phyloP scores from a whole-genome alignment of 2,888 invertebrate genomes.

The Synanthedon myopaeformis region DNA sequence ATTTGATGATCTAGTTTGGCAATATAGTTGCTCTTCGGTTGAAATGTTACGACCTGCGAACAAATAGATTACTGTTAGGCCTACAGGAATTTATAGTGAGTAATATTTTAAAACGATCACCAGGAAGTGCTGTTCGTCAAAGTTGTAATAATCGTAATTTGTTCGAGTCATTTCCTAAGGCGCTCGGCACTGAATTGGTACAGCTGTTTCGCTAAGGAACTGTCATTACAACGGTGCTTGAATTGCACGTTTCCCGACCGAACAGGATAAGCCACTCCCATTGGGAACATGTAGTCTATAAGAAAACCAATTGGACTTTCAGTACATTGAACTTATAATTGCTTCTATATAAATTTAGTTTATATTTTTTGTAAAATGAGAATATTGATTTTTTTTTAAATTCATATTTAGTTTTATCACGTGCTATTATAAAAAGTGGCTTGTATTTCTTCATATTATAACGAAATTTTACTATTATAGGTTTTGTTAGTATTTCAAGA shows the following conservation, averaged over 20 bases:
- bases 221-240: slow-evolving; percentile 60
- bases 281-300: slow-evolving; percentile 8
- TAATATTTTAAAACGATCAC: slow-evolving; percentile 9
- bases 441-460: too few species aligned
- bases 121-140: not conserved
- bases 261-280: slow-evolving; percentile 25
- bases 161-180: slow-evolving; percentile 40
- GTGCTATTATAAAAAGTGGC: too few species aligned
- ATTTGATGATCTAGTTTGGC: slow-evolving; percentile 60
- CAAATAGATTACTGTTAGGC: slow-evolving; percentile 7
- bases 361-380: too few species aligned
- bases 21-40: slow-evolving; percentile 53
- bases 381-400: too few species aligned
- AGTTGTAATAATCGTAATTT: slow-evolving; percentile 42
- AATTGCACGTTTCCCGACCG: slow-evolving; percentile 33
- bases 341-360: too few species aligned
- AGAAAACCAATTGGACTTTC: too few species aligned
- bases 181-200: slow-evolving; percentile 14
- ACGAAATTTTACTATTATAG: too few species aligned
- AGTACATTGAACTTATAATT: too few species aligned
- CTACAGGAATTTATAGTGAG: slow-evolving; percentile 8
- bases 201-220: slow-evolving; percentile 44
- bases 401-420: too few species aligned
- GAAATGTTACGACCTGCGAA: slow-evolving; percentile 50
- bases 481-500: too few species aligned